phyloP scores from a whole-genome alignment of 2,113 vertebrate species.

The Oryzias melastigma region DNA sequence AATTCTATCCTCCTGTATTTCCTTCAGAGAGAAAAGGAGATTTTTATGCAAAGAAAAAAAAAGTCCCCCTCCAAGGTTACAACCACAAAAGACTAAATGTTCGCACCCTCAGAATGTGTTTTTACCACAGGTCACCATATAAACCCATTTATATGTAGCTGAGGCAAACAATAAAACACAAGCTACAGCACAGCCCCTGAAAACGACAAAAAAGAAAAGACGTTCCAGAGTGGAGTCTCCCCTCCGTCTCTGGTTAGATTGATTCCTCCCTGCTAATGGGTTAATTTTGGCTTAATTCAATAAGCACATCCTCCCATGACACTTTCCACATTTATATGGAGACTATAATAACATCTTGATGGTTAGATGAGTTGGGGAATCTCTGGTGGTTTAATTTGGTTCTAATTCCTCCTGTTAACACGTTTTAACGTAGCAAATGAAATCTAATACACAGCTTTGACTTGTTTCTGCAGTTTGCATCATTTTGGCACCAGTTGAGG shows the following conservation, averaged over 20 bases:
- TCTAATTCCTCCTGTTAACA: conserved; percentile 72
- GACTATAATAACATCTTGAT: conserved; percentile 67
- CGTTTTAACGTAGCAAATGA: conserved; percentile 63
- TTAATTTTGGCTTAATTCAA: conserved; percentile 74
- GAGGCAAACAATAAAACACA: not conserved
- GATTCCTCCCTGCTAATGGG: conserved; percentile 68
- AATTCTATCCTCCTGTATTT: conserved; percentile 58
- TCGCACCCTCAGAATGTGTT: conserved; percentile 34
- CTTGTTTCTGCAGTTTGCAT: conserved; percentile 23
- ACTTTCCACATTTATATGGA: conserved; percentile 64
- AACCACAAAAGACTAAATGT: conserved; percentile 26
- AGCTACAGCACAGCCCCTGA: conserved; percentile 21
- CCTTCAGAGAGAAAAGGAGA: conserved; percentile 14
- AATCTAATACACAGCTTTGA: conserved; percentile 26
- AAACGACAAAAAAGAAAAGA: conserved; percentile 26
- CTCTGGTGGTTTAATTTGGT: conserved; percentile 66
- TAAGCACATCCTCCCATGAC: conserved; percentile 62
- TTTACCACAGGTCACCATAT: conserved; percentile 53
- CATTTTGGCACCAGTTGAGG: conserved; percentile 8
- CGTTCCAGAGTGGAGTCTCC: not conserved
- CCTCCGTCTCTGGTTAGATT: conserved; percentile 51
- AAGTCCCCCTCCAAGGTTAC: conserved; percentile 32
- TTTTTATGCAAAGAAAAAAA: conserved; percentile 25
- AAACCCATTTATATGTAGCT: conserved; percentile 29
- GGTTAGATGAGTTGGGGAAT: conserved; percentile 58